A percentile compares a stretch with the other conserved stretches of the same genome.
These are phyloP conservation scores for Chaetodon trifascialis DNA, from an alignment of 2,113 vertebrate species.

Conservation along the genomic window DNA sequence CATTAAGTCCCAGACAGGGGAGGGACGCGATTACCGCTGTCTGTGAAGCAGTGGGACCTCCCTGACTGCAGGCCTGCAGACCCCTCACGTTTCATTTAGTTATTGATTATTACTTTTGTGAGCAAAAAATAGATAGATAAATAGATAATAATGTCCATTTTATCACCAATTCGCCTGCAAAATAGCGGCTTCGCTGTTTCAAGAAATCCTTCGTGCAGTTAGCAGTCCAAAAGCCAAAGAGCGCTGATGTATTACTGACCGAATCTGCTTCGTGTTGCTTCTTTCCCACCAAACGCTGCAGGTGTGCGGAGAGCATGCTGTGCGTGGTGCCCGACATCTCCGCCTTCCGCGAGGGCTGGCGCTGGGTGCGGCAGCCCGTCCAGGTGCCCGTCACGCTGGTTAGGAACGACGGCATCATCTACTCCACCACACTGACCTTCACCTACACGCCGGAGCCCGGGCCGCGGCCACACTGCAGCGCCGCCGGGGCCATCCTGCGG, in stretches of 20 bases:
- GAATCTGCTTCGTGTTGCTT: background rate
- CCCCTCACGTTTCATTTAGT: background rate
- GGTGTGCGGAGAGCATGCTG: constrained; percentile 98
- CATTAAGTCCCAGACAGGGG: background rate
- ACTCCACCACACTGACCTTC: constrained; percentile 99
- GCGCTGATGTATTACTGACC: too few species aligned
- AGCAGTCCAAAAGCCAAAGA: too few species aligned
- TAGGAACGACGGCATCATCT: constrained; percentile 98
- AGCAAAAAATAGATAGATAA: too few species aligned
- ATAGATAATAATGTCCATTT: too few species aligned
- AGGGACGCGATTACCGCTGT: background rate
- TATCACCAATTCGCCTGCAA: too few species aligned
- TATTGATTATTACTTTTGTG: background rate
- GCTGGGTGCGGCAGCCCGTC: constrained; percentile 98
- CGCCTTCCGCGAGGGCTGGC: constrained; percentile 98
- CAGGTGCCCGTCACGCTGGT: constrained; percentile 99
- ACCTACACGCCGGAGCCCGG: constrained; percentile 99
- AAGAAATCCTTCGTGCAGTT: too few species aligned
- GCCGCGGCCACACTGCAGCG: constrained; percentile 96
- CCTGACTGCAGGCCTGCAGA: background rate
- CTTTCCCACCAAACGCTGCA: constrained; percentile 54
- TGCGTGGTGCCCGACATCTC: constrained; percentile 99
- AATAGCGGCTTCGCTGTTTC: too few species aligned
- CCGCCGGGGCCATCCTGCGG: constrained; percentile 96
- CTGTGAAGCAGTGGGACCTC: background rate